Evolutionary conservation across 2,888 invertebrate species (phyloP), one percentile per base, ranked within the genome.

Genomic region (Matsumyia berberina): DNA sequence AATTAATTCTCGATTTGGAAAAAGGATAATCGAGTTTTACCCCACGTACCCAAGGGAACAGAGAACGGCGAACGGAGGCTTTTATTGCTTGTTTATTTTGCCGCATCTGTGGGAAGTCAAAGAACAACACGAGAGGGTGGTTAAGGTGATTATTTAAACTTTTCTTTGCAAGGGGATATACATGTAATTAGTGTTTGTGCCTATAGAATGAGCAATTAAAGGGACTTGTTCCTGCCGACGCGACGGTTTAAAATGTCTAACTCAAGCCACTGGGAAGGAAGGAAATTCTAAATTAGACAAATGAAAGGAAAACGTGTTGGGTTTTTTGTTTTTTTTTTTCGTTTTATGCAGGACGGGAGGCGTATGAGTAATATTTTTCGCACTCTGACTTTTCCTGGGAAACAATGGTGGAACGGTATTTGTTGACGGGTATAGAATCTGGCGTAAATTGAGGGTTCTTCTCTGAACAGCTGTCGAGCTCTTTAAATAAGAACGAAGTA

Each of bases 1-100:
- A 66, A 74, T 74, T 74, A 74, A 74, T 57, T 57, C 74, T 24
- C 46, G 35, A 64, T 55, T 55, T 39, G 55, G 62, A 79, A 76
- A 80, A 64, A 42, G 81, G 76, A 76, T 81, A 76, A 69, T 46
- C 57, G 46, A 53, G 29, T 53, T 62, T 42, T 44, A 17, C 19
- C 12, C 51, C 4, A n/a, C 12, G 31, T n/a, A 33, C 17, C 29
- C 15, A n/a, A 9, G 17, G 1, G 29, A 24, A 24, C 24, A 24
- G 17, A 1, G 24, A 3, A 8, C 6, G 12, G 15, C 1, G 15
- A 11, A 7, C 24, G 53, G 29, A 37, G 70, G 31, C 42, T 44
- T 35, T 66, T 64, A 74, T 66, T 55, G 57, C 64, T 66, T 74
- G 66, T 57, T 74, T 64, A 74, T 66, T 64, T 15, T 31, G 35